Evolutionary conservation across 2,797 vertebrate genomes (phyloP), one percentile per base, ranked within the genome.

Genomic region (Acipenser ruthenus): DNA sequence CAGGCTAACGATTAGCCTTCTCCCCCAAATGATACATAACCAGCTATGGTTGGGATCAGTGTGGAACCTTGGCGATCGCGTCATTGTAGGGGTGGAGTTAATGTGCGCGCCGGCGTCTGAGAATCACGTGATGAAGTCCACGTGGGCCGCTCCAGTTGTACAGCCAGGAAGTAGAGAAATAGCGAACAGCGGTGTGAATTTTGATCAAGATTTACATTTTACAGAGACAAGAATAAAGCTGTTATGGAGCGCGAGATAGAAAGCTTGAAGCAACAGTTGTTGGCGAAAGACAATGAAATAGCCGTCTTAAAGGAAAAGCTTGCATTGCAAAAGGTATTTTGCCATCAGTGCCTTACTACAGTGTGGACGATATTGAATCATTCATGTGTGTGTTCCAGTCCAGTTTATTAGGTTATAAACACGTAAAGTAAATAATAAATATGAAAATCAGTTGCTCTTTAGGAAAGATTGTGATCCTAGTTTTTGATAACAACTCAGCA

Each of bases 201-300:
- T 37, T 37, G 37, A 18, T 37, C 37, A 37, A 37, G 37, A 37
- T 37, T 37, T 37, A 5, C 37, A 5, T 37, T 37, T 37, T 18
- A 18, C 55, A n/a, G 12, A 11, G 55, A 7, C 10, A 58, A 3
- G 55, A 58, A 10, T 50, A 8, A 10, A 56, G 65, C 70, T 49
- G 53, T 2, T 8, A 91, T 90, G 88, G 76, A 75, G 1, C 53
- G 86, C 3, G 83, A 87, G 13, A 37, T 80, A 63, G 60, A 69
- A 64, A 52, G 50, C 9, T 63, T 91, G 69, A 89, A 83, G 69
- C 71, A 75, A 3, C 76, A 79, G 68, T 83, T 91, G 1, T 9
- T 72, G 62, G 78, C 87, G 65, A 87, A 74, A 74, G 90, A 90
- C 6, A 73, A 51, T 8, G 88, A 90, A 73, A 73, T 91, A 4